A percentile compares a stretch with the other conserved stretches of the same genome.
These are phyloP conservation scores for Cydia strobilella DNA, from an alignment of 1,140 invertebrate species.

Conservation along the genomic window DNA sequence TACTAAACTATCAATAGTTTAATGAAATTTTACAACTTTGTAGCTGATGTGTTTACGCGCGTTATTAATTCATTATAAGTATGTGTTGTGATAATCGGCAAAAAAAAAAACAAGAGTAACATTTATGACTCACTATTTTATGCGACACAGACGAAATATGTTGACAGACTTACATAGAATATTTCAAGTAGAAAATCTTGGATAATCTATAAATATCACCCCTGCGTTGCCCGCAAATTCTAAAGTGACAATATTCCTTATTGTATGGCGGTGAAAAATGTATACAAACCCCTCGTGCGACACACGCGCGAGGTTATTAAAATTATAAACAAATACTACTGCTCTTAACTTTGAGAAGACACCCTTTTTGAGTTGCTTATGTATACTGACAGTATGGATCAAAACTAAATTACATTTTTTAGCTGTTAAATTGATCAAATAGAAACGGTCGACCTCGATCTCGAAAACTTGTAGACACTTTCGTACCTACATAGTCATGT, in stretches of 20 bases:
- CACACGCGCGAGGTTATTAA: slow-evolving; percentile 73
- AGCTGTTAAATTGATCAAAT: not conserved
- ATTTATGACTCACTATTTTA: not conserved
- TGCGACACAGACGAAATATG: slow-evolving; percentile 48
- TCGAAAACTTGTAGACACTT: too few species aligned
- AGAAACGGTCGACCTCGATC: too few species aligned
- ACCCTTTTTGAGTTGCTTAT: slow-evolving; percentile 49
- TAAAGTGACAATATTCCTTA: slow-evolving; percentile 76
- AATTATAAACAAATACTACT: slow-evolving; percentile 80
- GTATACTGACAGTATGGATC: slow-evolving; percentile 36
- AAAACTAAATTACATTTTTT: not conserved
- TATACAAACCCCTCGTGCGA: slow-evolving; percentile 59
- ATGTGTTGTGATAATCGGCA: too few species aligned
- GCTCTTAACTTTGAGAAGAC: slow-evolving; percentile 57
- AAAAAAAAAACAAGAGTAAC: not conserved
- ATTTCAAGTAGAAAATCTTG: slow-evolving; percentile 65
- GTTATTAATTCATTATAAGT: too few species aligned
- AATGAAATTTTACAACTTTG: too few species aligned
- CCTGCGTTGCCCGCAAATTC: slow-evolving; percentile 62
- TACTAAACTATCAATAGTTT: too few species aligned
- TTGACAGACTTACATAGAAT: slow-evolving; percentile 55
- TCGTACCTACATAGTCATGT: too few species aligned
- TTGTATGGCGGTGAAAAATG: slow-evolving; percentile 71
- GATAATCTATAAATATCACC: slow-evolving; percentile 74
- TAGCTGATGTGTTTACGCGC: too few species aligned